These are phyloP conservation scores for Arbacia lixula DNA, from an alignment of 53 echinoderm and acorn worm genomes.

Conservation along the genomic window DNA sequence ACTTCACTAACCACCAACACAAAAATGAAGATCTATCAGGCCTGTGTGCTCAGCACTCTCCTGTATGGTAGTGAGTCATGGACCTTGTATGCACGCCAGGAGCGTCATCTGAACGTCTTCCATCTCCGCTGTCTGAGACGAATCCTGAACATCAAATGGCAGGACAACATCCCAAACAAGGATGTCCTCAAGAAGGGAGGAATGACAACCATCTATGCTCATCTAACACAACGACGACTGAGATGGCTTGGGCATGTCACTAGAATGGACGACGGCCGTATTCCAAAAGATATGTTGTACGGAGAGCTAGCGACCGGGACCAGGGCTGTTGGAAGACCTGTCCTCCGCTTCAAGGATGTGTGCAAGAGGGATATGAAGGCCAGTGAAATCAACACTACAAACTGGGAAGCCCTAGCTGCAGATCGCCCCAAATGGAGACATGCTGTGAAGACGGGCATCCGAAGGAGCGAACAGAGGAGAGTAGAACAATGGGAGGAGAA, in stretches of 20 bases:
- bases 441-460: too few species aligned
- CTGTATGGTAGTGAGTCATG: constrained; percentile 46
- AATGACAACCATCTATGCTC: constrained; percentile 29
- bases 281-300: constrained; percentile 63
- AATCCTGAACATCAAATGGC: constrained; percentile 48
- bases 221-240: constrained; percentile 40
- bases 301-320: constrained; percentile 50
- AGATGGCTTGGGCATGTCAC: constrained; percentile 64
- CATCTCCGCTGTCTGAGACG: constrained; percentile 26
- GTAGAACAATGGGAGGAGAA: too few species aligned
- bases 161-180: constrained; percentile 57
- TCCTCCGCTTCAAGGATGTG: constrained; percentile 58
- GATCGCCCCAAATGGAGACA: constrained; percentile 28
- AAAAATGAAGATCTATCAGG: constrained; percentile 27
- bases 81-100: constrained; percentile 36
- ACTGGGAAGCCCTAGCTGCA: constrained; percentile 51
- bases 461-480: too few species aligned
- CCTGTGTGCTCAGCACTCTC: constrained; percentile 47
- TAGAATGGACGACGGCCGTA: constrained; percentile 62
- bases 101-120: constrained; percentile 33
- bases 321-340: constrained; percentile 42
- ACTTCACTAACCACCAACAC: constrained; percentile 41
- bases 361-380: constrained; percentile 65
- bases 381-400: constrained; percentile 30
- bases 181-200: constrained; percentile 26